Evolutionary conservation across 1,140 invertebrate genomes (phyloP).

Genomic region (Cydia fagiglandana): DNA sequence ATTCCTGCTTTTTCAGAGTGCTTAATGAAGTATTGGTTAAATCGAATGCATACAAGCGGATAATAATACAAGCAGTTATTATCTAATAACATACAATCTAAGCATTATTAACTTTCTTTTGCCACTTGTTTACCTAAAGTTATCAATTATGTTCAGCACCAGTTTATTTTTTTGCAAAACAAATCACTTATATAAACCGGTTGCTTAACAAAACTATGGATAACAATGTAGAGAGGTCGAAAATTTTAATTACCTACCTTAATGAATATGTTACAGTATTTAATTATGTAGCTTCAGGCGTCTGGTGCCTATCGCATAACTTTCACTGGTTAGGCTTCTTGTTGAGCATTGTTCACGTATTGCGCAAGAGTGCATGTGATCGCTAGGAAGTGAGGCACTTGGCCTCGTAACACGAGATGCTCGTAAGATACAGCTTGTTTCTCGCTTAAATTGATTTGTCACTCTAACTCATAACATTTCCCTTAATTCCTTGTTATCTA

Average conservation of each 20-base stretch:
- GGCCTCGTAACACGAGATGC: slow-evolving; percentile 28
- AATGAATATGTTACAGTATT: slow-evolving; percentile 37
- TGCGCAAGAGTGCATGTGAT: slow-evolving; percentile 21
- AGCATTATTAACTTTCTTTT: slow-evolving; percentile 4
- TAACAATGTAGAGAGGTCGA: neutral
- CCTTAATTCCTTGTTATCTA: neutral
- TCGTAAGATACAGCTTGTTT: slow-evolving; percentile 13
- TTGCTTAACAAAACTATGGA: slow-evolving; percentile 20
- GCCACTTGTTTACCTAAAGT: slow-evolving; percentile 4
- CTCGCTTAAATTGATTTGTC: neutral
- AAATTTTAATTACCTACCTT: slow-evolving; percentile 19
- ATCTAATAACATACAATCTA: slow-evolving; percentile 7
- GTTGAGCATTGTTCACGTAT: slow-evolving; percentile 32
- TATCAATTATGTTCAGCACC: slow-evolving; percentile 11
- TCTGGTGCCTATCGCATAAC: slow-evolving; percentile 37
- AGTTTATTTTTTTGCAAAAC: neutral
- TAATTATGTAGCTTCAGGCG: slow-evolving; percentile 36
- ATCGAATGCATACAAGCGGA: neutral
- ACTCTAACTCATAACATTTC: neutral
- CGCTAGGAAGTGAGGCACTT: slow-evolving; percentile 29
- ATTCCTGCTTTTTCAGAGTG: neutral
- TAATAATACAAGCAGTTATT: neutral
- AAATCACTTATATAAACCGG: slow-evolving; percentile 15
- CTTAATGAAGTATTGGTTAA: neutral
- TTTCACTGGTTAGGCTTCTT: slow-evolving; percentile 38